Evolutionary conservation across 2,797 vertebrate species (phyloP).

Genomic region (Muraenolepis orangiensis): DNA sequence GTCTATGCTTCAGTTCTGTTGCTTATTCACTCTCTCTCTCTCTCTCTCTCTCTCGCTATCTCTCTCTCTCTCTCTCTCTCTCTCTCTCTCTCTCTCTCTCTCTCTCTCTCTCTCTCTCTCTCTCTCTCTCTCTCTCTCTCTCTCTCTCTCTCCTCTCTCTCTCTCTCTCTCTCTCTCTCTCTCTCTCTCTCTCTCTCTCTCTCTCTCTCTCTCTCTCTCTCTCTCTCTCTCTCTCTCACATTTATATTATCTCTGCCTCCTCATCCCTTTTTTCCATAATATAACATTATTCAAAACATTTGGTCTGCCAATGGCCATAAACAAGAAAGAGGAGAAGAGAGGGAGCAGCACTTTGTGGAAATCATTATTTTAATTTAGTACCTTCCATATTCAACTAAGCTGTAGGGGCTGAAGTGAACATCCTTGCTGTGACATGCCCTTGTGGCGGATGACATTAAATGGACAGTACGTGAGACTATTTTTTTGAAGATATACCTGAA

Average conservation of each 20-base stretch:
- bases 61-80: not conserved
- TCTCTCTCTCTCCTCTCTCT: not conserved
- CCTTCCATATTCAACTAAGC: not conserved
- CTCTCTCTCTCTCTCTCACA: not conserved
- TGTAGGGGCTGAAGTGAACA: not conserved
- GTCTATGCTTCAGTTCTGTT: not conserved
- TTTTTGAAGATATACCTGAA: not conserved
- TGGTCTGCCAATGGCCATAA: not conserved
- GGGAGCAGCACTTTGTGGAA: not conserved
- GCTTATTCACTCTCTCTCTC: not conserved
- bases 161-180: no score
- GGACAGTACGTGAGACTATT: not conserved
- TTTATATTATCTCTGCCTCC: not conserved
- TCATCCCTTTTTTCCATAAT: not conserved
- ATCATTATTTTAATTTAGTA: not conserved
- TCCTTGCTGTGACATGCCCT: not conserved
- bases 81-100: not conserved
- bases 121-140: not conserved
- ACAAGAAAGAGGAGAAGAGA: not conserved
- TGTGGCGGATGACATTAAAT: not conserved
- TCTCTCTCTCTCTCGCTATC: not conserved
- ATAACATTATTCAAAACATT: not conserved
- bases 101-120: not conserved
- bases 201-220: not conserved
- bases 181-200: conserved; percentile 1